These are phyloP conservation scores for Oxyteleia sp. DNA, from an alignment of 2,888 invertebrate species.

Conservation along the genomic window DNA sequence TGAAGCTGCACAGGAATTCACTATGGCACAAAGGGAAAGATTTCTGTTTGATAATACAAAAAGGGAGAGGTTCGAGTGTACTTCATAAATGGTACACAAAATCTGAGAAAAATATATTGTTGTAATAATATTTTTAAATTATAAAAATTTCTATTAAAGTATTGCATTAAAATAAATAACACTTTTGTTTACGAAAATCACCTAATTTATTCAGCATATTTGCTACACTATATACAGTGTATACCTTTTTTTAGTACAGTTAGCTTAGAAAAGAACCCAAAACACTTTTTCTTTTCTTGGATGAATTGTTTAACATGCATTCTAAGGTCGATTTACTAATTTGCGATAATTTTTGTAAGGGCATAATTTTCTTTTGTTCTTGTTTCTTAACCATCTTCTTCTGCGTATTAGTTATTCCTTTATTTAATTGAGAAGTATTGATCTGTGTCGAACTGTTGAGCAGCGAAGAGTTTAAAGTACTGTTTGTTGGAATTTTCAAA, in stretches of 20 bases:
- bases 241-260: constrained; percentile 77
- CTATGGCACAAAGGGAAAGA: too few relatives aligned
- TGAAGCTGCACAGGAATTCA: too few relatives aligned
- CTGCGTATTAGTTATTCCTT: constrained; percentile 5
- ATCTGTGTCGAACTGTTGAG: constrained; percentile 11
- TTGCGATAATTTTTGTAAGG: constrained; percentile 77
- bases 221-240: not conserved
- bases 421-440: constrained; percentile 21
- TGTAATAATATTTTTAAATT: too few relatives aligned
- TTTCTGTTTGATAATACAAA: too few relatives aligned
- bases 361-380: constrained; percentile 46
- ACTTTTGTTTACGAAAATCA: too few relatives aligned
- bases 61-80: too few relatives aligned
- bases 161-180: too few relatives aligned
- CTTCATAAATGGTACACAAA: too few relatives aligned
- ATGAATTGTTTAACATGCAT: constrained; percentile 77
- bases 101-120: too few relatives aligned
- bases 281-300: constrained; percentile 77
- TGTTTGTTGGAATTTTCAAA: constrained; percentile 81
- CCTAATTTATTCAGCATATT: not conserved
- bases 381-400: constrained; percentile 23
- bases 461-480: constrained; percentile 3
- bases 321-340: constrained; percentile 81
- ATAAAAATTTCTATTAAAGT: too few relatives aligned
- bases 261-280: constrained; percentile 83